These are phyloP conservation scores for Entomobrya proxima DNA, from an alignment of 2,888 invertebrate species.

Conservation along the genomic window DNA sequence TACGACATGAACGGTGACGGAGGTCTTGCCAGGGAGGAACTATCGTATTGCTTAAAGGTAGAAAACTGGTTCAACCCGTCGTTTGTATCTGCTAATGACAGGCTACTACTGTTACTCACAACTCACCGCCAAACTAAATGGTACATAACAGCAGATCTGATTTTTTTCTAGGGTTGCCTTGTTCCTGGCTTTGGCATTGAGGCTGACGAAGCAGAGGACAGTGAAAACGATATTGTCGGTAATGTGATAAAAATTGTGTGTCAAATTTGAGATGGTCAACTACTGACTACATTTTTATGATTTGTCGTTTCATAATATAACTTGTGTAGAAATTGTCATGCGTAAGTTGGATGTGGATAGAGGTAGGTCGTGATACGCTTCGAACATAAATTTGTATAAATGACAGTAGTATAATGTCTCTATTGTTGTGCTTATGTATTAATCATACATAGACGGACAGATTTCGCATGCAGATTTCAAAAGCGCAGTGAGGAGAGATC, in stretches of 20 bases:
- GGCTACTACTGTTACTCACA: background rate
- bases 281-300: no score
- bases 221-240: conserved; percentile 53
- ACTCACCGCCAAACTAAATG: background rate
- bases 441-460: conserved; percentile 43
- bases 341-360: conserved; percentile 36
- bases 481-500: conserved; percentile 35
- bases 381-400: background rate
- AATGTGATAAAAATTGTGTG: background rate
- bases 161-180: conserved; percentile 45
- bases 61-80: background rate
- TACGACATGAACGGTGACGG: conserved; percentile 62
- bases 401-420: background rate
- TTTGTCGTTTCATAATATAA: background rate
- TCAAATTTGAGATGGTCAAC: no score
- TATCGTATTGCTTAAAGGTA: conserved; percentile 51
- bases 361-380: background rate
- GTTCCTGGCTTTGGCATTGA: conserved; percentile 44
- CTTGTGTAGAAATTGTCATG: conserved; percentile 39
- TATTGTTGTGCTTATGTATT: background rate
- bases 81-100: background rate
- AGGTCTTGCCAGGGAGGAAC: conserved; percentile 49
- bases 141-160: background rate
- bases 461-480: conserved; percentile 46
- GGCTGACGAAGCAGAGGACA: conserved; percentile 33